Percentiles rank a stretch among this genome's conserved stretches.
Conservation (phyloP, 2,797 vertebrate species). For the Bufotes viridis region DNA sequence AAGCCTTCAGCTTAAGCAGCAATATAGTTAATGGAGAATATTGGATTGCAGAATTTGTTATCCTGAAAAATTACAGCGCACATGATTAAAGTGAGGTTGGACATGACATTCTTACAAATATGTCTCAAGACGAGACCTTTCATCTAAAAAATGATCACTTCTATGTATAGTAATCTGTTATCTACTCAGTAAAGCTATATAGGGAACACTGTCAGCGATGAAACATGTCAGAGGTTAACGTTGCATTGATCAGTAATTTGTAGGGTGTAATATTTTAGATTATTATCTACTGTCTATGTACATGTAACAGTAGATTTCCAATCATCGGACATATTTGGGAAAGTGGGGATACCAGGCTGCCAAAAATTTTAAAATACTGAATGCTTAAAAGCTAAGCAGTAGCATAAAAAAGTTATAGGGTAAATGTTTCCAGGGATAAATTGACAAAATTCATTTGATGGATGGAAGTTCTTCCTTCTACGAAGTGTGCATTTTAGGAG, state of each 20-base stretch:
- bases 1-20: conserved; percentile 42
- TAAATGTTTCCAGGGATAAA: no score
- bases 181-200: conserved; percentile 5
- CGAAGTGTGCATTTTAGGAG: no score
- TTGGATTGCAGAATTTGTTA: conserved; percentile 56
- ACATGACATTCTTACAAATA: conserved; percentile 53
- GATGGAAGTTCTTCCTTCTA: no score
- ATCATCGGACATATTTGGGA: background rate
- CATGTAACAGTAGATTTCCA: background rate
- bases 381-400: background rate
- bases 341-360: background rate
- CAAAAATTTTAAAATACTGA: background rate
- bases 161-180: conserved; percentile 9
- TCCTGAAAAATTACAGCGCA: conserved; percentile 50
- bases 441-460: no score
- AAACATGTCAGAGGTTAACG: background rate
- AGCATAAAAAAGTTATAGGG: no score
- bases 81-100: conserved; percentile 51
- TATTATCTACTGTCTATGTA: background rate
- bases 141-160: conserved; percentile 42
- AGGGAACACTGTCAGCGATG: background rate
- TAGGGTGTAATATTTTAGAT: background rate
- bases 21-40: conserved; percentile 60
- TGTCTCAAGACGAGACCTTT: conserved; percentile 22
- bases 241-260: background rate